These are phyloP conservation scores for Pachypanchax playfairii DNA, from an alignment of 2,113 vertebrate genomes.

Conservation along the genomic window DNA sequence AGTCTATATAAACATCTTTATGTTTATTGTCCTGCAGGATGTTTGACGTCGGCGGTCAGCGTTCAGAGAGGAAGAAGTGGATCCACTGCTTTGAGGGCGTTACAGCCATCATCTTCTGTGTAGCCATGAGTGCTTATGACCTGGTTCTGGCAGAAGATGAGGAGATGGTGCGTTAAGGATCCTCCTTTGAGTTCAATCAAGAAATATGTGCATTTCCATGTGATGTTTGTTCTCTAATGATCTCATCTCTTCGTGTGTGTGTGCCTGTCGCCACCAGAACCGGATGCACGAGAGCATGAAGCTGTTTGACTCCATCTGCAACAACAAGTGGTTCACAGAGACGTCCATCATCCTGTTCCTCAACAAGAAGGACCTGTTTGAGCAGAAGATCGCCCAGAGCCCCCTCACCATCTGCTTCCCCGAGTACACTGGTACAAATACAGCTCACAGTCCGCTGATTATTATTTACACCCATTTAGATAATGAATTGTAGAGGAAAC, in stretches of 20 bases:
- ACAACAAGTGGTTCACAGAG: slow-evolving; percentile 99
- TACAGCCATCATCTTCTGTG: slow-evolving; percentile 98
- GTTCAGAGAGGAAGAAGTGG: slow-evolving; percentile 95
- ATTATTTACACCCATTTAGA: too few species aligned
- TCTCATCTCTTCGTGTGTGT: slow-evolving; percentile 42
- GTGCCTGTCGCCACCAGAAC: slow-evolving; percentile 81
- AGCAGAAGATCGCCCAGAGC: slow-evolving; percentile 95
- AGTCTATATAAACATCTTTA: not conserved
- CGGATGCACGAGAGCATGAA: slow-evolving; percentile 99
- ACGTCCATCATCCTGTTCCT: slow-evolving; percentile 99
- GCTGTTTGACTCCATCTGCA: slow-evolving; percentile 99
- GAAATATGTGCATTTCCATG: not conserved
- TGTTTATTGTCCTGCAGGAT: slow-evolving; percentile 83
- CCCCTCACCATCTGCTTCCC: slow-evolving; percentile 97
- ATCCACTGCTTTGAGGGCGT: slow-evolving; percentile 99
- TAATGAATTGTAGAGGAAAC: too few species aligned
- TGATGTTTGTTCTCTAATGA: slow-evolving; percentile 24
- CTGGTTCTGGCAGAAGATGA: slow-evolving; percentile 97
- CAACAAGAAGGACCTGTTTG: slow-evolving; percentile 99
- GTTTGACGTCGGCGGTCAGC: slow-evolving; percentile 94
- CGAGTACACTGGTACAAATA: slow-evolving; percentile 88
- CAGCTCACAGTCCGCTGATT: not conserved
- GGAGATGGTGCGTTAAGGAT: slow-evolving; percentile 89
- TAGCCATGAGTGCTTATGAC: slow-evolving; percentile 97
- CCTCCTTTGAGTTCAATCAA: not conserved